These are phyloP conservation scores for Candoia aspera DNA, from an alignment of 2,113 vertebrate genomes.

Conservation along the genomic window DNA sequence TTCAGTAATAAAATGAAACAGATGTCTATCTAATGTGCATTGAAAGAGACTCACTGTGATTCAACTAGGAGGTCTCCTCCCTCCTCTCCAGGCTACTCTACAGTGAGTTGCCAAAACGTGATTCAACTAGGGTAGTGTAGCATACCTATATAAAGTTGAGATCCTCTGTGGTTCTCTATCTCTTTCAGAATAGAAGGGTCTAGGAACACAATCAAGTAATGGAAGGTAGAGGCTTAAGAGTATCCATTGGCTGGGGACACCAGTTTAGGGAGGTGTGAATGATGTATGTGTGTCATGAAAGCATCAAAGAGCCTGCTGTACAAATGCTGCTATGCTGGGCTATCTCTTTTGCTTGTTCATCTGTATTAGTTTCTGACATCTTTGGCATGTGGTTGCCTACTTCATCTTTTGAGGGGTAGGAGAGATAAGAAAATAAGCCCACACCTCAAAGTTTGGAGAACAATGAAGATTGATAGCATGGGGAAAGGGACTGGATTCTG, in stretches of 20 bases:
- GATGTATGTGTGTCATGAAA: neutral
- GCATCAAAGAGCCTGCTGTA: neutral
- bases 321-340: constrained; percentile 21
- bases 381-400: neutral
- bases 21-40: neutral
- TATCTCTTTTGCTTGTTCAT: constrained; percentile 47
- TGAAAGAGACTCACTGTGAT: neutral
- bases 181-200: fast-evolving
- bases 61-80: fast-evolving
- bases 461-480: neutral
- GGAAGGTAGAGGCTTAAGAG: neutral
- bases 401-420: constrained; percentile 10
- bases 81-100: neutral
- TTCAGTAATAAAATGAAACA: neutral
- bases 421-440: neutral
- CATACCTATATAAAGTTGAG: neutral
- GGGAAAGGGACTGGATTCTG: neutral
- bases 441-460: neutral
- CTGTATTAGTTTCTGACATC: constrained; percentile 7
- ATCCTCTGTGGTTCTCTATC: neutral
- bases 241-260: fast-evolving
- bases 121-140: neutral
- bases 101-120: neutral
- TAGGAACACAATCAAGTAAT: neutral
- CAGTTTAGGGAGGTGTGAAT: neutral